Evolutionary conservation across 2,113 vertebrate genomes (phyloP).

Genomic region (Apeltes quadracus): DNA sequence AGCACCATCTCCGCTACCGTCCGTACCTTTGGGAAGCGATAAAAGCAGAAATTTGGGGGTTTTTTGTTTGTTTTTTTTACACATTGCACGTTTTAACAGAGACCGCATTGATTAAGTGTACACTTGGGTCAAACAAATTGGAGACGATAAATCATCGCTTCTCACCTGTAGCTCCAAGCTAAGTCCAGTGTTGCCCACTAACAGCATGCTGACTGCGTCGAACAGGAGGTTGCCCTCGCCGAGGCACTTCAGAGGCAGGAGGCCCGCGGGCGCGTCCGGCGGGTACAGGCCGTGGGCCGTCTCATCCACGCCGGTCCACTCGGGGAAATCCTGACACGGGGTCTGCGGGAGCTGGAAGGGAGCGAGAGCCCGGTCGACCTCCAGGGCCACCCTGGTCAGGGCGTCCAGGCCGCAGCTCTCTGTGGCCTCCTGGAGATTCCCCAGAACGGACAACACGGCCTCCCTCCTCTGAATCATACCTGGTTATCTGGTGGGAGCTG

Average conservation of each 20-base stretch:
- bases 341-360: constrained; percentile 83
- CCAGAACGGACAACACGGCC: constrained; percentile 88
- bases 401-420: constrained; percentile 87
- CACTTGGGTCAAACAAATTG: rapidly evolving
- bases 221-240: constrained; percentile 92
- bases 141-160: not conserved
- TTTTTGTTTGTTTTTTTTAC: too few relatives aligned
- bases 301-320: constrained; percentile 86
- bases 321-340: constrained; percentile 79
- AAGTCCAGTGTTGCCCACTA: constrained; percentile 87
- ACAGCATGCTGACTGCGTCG: constrained; percentile 88
- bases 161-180: constrained; percentile 92
- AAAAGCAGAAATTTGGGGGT: not conserved
- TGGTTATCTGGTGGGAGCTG: constrained; percentile 45
- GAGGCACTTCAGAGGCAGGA: constrained; percentile 88
- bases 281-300: constrained; percentile 89
- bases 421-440: constrained; percentile 91
- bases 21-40: constrained; percentile 78
- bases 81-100: not conserved
- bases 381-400: constrained; percentile 82
- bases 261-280: constrained; percentile 85
- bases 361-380: constrained; percentile 84
- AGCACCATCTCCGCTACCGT: constrained; percentile 95
- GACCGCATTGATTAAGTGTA: not conserved
- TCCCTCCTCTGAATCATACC: constrained; percentile 91